Conservation (phyloP, 2,113 vertebrate genomes). For the Indri indri region DNA sequence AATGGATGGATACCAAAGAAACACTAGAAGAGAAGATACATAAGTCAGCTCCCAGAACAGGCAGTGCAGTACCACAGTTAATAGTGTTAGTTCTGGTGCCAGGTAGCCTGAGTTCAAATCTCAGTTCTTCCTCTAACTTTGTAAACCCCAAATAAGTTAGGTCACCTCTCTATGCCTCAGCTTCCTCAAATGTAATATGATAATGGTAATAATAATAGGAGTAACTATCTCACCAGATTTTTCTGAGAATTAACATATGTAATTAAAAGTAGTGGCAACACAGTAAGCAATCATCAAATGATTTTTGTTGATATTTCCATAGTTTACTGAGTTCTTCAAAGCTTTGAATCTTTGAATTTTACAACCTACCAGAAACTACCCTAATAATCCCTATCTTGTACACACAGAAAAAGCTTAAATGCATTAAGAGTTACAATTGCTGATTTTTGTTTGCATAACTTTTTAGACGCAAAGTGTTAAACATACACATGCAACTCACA, state of each 20-base stretch:
- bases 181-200: background rate
- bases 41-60: background rate
- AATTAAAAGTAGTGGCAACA: background rate
- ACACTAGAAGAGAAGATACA: background rate
- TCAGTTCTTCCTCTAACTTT: background rate
- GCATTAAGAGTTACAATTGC: background rate
- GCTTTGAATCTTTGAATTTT: background rate
- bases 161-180: background rate
- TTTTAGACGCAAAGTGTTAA: background rate
- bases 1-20: background rate
- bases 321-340: background rate
- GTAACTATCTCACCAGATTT: background rate
- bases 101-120: background rate
- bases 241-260: background rate
- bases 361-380: background rate
- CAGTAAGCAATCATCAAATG: background rate
- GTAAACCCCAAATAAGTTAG: background rate
- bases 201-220: background rate
- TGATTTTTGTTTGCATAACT: background rate
- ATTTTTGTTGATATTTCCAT: background rate
- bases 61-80: background rate
- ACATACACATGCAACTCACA: background rate
- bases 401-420: background rate
- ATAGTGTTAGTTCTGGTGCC: too few relatives aligned
- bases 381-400: background rate